These are phyloP conservation scores for Anastrepha obliqua DNA, from an alignment of 1,140 invertebrate species.

Conservation along the genomic window DNA sequence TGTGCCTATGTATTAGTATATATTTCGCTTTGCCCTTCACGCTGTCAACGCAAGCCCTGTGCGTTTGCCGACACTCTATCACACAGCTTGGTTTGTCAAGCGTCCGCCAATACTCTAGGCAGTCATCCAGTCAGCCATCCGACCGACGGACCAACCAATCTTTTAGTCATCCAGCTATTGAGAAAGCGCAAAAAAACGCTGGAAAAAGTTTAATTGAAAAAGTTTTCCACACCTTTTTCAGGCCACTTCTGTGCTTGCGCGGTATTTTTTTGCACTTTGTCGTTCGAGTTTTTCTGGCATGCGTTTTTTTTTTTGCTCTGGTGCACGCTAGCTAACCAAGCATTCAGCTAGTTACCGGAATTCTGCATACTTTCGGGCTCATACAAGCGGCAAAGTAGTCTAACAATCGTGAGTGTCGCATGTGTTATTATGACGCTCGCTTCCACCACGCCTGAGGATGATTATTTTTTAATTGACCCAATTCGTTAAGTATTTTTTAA, in stretches of 20 bases:
- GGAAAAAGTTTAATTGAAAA: slow-evolving; percentile 49
- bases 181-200: neutral
- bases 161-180: neutral
- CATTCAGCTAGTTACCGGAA: neutral
- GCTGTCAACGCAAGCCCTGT: neutral
- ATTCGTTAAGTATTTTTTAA: neutral
- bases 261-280: neutral
- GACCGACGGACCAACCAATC: neutral
- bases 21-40: neutral
- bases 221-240: slow-evolving; percentile 38
- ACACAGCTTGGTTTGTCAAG: neutral
- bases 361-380: slow-evolving; percentile 6
- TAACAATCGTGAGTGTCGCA: neutral
- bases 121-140: neutral
- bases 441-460: neutral
- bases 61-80: neutral
- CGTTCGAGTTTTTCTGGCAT: neutral
- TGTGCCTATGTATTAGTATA: neutral
- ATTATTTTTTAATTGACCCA: slow-evolving; percentile 47
- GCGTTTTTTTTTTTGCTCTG: neutral
- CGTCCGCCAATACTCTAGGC: neutral
- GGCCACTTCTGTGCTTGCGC: neutral
- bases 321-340: neutral
- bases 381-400: neutral
- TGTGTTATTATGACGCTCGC: neutral